Base-by-base conservation (phyloP, 1,140 invertebrate genomes). In the Monomorium pharaonis region DNA sequence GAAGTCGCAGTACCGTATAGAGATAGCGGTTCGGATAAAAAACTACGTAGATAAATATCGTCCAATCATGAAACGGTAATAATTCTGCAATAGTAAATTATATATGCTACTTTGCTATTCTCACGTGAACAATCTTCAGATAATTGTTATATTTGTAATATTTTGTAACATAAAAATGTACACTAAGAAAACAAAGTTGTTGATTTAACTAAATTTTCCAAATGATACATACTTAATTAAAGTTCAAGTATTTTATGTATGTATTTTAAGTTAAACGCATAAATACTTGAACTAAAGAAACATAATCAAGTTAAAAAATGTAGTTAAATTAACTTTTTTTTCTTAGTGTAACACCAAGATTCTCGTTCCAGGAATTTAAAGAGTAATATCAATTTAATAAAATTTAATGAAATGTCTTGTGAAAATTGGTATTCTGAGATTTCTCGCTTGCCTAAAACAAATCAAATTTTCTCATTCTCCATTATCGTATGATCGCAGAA, bases 61-160 rank as follows among this genome's bases (percentile, higher is more conserved):
- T 70, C 49, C 27, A 14, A 30, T 72, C 33, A n/a, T 33, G 0
- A 72, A n/a, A 72, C 14, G 12, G 10, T 33, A n/a, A 70, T 30
- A 54, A 33, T 16, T 72, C 4, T 21, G 3, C 12, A 72, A 72
- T 54, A 37, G 37, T 54, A 72, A 65, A 54, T 72, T 72, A 72
- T 72, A 18, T 49, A 70, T 47, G 10, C 6, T 30, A 3, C 5
- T 54, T 54, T 30, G 33, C 30, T 54, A 21, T 33, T 51, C 27
- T 27, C 24, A 70, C 27, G 16, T 21, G 10, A 72, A 54, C 9
- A 54, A 14, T 72, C 16, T 7, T 72, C 10, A 30, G 18, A 3
- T n/a, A 54, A 2, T 0, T 10, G 1, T 21, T 33, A 72, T 21
- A 21, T 42, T 54, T 37, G 6, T n/a, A n/a, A n/a, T n/a, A n/a